Base-by-base conservation (phyloP, 2,797 vertebrate species). In the Lerista edwardsae region DNA sequence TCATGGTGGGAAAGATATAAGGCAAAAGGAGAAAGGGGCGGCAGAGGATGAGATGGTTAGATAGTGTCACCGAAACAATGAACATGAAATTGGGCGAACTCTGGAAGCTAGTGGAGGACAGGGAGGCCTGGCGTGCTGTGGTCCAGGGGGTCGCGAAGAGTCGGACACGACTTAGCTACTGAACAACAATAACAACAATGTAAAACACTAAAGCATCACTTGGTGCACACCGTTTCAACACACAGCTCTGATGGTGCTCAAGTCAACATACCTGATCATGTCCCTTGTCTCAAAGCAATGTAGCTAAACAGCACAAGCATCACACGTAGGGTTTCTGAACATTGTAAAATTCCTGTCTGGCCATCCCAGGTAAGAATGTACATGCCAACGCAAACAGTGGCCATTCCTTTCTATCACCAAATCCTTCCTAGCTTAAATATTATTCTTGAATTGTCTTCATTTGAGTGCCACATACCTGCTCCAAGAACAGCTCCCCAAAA, bases 381-480 rank as follows among this genome's bases (percentile, higher is more conserved):
- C 4, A 44, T 14, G 15, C 6, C 36, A 14, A 15, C 27, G 36
- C 27, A 39, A 39, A 19, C 36, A 61, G 36, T 14, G 5, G n/a
- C n/a, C 14, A 1, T 36, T 36, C 8, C 23, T 36, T 57, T 2
- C 62, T 8, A 4, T 36, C 29, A 31, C 19, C 44, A 79, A 1
- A 11, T 17, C 21, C 15, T 0, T 6, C 4, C 0, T 51, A 27
- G 2, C 14, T 47, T 44, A 79, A 69, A 83, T 51, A 8, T 17
- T 3, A 4, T 39, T 83, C 72, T 10, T 29, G 21, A 19, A 1
- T 2, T 3, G 6, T 65, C 78, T 86, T 69, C 19, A 47, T 87
- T 86, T 81, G 65, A 0, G 25, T 83, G 67, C 82, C 87, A 95
- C 96, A 77, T 96, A 97, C 96, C 96, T 93, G 94, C 84, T 88